Percentiles rank a stretch among this genome's conserved stretches.
These are phyloP conservation scores for Globodera ellingtonae DNA, from an alignment of 1,140 invertebrate genomes.

Conservation along the genomic window DNA sequence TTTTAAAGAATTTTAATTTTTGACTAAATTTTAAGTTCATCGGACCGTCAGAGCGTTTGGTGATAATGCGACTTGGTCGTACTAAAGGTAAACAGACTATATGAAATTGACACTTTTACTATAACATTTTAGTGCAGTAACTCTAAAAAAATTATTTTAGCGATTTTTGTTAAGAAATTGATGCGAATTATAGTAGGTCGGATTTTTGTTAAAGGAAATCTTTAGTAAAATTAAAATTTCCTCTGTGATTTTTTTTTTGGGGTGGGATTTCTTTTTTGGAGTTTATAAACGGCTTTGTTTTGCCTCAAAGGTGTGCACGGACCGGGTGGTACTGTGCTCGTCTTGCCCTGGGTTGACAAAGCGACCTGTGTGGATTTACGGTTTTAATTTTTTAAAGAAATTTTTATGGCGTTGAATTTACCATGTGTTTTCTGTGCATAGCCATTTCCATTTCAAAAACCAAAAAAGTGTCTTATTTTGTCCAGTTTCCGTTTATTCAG, in stretches of 20 bases:
- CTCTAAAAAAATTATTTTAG: too few relatives aligned
- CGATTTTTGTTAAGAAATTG: too few relatives aligned
- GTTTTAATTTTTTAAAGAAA: not conserved
- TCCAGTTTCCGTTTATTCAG: not conserved
- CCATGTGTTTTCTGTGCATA: not conserved
- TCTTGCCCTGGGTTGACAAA: slow-evolving; percentile 53
- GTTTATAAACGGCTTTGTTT: too few relatives aligned
- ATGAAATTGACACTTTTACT: too few relatives aligned
- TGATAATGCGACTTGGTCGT: slow-evolving; percentile 48
- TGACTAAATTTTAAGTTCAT: slow-evolving; percentile 47
- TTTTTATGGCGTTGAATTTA: not conserved
- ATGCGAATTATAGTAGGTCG: too few relatives aligned
- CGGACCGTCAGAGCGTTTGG: slow-evolving; percentile 38
- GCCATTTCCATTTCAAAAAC: not conserved
- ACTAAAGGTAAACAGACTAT: not conserved
- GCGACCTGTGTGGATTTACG: slow-evolving; percentile 41
- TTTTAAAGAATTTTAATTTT: not conserved
- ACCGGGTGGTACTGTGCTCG: slow-evolving; percentile 43
- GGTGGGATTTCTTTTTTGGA: too few relatives aligned
- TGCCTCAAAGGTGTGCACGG: slow-evolving; percentile 30
- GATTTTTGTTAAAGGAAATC: too few relatives aligned
- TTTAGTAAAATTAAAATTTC: too few relatives aligned
- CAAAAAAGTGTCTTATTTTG: slow-evolving; percentile 9
- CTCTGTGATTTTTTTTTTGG: too few relatives aligned
- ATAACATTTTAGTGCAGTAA: too few relatives aligned